Percentiles rank a stretch among this genome's conserved stretches.
These are phyloP conservation scores for Ichneumon xanthorius DNA, from an alignment of 2,888 invertebrate genomes.

Conservation along the genomic window DNA sequence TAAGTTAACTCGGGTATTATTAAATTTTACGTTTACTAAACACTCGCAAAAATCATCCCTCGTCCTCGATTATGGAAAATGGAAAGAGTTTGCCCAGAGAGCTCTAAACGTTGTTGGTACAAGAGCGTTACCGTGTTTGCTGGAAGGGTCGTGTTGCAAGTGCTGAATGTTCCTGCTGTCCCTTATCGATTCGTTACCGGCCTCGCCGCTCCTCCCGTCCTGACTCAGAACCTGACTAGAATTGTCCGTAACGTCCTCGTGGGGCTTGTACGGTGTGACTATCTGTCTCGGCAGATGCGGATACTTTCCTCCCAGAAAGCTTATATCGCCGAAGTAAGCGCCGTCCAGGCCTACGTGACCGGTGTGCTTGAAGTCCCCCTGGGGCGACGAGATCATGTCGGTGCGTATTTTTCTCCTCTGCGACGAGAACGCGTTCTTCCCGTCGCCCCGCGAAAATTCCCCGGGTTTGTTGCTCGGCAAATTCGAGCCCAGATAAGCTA, in stretches of 20 bases:
- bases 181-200: slow-evolving; percentile 76
- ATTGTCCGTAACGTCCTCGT: slow-evolving; percentile 88
- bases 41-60: no score
- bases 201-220: slow-evolving; percentile 74
- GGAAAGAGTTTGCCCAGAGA: no score
- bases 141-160: slow-evolving; percentile 76
- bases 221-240: slow-evolving; percentile 81
- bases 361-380: slow-evolving; percentile 98
- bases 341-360: slow-evolving; percentile 98
- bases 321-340: slow-evolving; percentile 97
- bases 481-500: slow-evolving; percentile 94
- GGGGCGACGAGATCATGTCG: slow-evolving; percentile 98
- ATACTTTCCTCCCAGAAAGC: slow-evolving; percentile 90
- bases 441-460: slow-evolving; percentile 86
- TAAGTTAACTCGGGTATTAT: no score
- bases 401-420: slow-evolving; percentile 89
- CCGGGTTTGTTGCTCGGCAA: slow-evolving; percentile 88
- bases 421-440: slow-evolving; percentile 87
- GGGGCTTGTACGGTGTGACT: slow-evolving; percentile 95
- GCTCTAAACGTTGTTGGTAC: background rate
- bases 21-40: no score
- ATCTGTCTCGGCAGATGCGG: slow-evolving; percentile 94
- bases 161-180: slow-evolving; percentile 78
- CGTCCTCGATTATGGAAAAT: no score
- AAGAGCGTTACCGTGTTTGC: slow-evolving; percentile 78